Base-by-base conservation (phyloP, 2,888 invertebrate species). In the Polymixis flavicincta region DNA sequence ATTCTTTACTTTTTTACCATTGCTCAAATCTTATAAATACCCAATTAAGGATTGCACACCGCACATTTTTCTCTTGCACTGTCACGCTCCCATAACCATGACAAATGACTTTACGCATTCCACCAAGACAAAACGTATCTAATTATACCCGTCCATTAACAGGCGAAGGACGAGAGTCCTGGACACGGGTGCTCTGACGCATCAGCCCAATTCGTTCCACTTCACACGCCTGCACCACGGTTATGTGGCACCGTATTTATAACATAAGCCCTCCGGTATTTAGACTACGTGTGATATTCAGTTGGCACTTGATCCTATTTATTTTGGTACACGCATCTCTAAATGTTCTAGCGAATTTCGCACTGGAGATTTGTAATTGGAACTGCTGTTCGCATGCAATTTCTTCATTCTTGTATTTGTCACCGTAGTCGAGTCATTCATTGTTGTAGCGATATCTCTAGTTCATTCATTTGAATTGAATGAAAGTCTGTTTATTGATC, bases 81-180 rank as follows among this genome's bases (percentile, higher is more conserved):
- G 82, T 70, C 77, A 82, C 60, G 82, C 69, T 82, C 67, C 71
- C 69, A 84, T 75, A 67, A 81, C 50, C 63, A 67, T 71, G 73
- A 74, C 55, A 70, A 85, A 76, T 50, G 60, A 66, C 64, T 70
- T 70, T 72, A 71, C 52, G 78, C 83, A 87, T 81, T 77, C 78
- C 83, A 87, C 87, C 88, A 91, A 90, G 89, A 89, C 89, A 89
- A 87, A 82, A 73, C 73, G 71, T 78, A 78, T 91, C 91, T 92
- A 92, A 94, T 93, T 94, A 93, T 93, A 92, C 86, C 82, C 80
- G 88, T 84, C 87, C 85, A 90, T 93, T 92, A 93, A 91, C 89
- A 85, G 89, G 81, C 88, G 92, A 92, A 92, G 91, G 92, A 91
- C 91, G 89, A 85, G 89, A 90, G 87, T 87, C 89, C 92, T 91